Conservation (phyloP, 2,797 vertebrate genomes). For the Phalanger gymnotis region DNA sequence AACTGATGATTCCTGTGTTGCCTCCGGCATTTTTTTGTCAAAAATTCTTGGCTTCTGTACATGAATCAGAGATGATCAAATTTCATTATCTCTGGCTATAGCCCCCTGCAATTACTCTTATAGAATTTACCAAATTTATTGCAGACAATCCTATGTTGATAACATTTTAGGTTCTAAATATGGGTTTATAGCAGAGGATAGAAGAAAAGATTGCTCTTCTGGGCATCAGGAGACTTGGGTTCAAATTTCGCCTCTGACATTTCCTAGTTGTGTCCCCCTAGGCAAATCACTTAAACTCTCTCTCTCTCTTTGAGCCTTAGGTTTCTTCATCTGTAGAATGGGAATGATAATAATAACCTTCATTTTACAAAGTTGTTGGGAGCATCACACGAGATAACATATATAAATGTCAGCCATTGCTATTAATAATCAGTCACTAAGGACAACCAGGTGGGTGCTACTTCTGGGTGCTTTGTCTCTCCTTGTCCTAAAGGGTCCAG, state of each 20-base stretch:
- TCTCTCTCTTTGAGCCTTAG: neutral
- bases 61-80: neutral
- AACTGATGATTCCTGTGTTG: neutral
- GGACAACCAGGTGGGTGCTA: neutral
- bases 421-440: neutral
- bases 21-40: neutral
- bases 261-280: neutral
- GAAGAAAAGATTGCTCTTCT: neutral
- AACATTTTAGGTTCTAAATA: neutral
- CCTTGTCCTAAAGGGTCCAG: neutral
- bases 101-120: neutral
- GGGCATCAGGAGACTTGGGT: neutral
- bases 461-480: neutral
- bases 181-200: neutral
- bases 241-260: neutral
- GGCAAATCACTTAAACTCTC: neutral
- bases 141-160: neutral
- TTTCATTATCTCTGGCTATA: neutral
- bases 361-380: neutral
- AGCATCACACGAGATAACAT: neutral
- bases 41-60: neutral
- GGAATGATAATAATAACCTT: neutral
- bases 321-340: neutral
- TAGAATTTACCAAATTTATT: neutral
- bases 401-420: neutral